These are phyloP conservation scores for Oncopodura yosiiana DNA, from an alignment of 1,140 invertebrate species.

Conservation along the genomic window DNA sequence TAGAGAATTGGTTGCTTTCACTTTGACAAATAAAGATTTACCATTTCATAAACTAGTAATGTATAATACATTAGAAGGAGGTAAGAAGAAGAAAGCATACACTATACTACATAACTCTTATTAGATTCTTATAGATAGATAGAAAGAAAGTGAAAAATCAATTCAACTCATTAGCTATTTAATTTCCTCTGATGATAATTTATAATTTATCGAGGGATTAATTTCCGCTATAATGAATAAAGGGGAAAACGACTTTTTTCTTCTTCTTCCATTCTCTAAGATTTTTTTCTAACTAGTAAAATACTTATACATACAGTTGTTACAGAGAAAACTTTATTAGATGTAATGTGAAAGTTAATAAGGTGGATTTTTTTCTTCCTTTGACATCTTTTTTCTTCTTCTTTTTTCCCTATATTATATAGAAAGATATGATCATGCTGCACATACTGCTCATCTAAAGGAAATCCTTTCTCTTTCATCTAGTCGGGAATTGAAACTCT, in stretches of 20 bases:
- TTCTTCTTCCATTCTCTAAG: too few species aligned
- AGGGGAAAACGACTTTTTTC: too few species aligned
- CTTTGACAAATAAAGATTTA: constrained; percentile 17
- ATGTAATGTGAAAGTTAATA: neutral
- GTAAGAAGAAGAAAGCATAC: constrained; percentile 15
- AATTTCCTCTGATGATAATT: too few species aligned
- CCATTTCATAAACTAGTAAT: constrained; percentile 24
- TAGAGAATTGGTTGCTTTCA: too few species aligned
- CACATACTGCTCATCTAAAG: constrained; percentile 13
- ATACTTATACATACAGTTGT: too few species aligned
- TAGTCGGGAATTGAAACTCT: constrained; percentile 19
- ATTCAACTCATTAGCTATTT: too few species aligned
- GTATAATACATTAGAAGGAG: constrained; percentile 18
- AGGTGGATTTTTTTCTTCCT: neutral
- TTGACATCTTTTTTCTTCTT: neutral
- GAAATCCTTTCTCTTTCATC: constrained; percentile 25
- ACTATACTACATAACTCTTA: neutral
- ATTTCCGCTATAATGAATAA: too few species aligned
- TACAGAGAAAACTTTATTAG: too few species aligned
- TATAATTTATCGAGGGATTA: too few species aligned
- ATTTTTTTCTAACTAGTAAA: too few species aligned
- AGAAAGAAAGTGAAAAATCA: too few species aligned
- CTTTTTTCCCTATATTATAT: neutral
- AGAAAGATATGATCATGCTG: constrained; percentile 25
- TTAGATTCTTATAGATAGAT: too few species aligned